Evolutionary conservation across 1,140 invertebrate genomes (phyloP).

Genomic region (Archivesica marissinica): DNA sequence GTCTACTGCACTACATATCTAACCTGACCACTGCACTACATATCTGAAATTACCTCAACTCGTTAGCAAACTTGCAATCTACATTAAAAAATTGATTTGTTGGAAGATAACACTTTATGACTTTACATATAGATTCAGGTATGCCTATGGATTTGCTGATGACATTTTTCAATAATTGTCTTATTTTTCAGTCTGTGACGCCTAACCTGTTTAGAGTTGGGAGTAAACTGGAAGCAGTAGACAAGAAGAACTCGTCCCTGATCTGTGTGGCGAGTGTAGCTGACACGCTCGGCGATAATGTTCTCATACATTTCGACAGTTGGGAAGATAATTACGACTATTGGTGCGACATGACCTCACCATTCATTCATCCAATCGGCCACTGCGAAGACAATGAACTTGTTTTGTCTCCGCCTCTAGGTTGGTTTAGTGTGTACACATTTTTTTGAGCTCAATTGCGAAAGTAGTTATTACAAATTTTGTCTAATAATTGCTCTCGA

Average conservation of each 20-base stretch:
- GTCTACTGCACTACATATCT: no score
- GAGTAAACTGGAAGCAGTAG: slow-evolving; percentile 98
- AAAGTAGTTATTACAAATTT: no score
- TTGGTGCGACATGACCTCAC: slow-evolving; percentile 89
- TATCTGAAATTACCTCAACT: no score
- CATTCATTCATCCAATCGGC: slow-evolving; percentile 96
- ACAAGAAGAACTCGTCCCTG: slow-evolving; percentile 93
- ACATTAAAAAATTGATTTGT: no score
- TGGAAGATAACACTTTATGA: no score
- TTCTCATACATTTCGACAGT: slow-evolving; percentile 83
- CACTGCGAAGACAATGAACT: slow-evolving; percentile 94
- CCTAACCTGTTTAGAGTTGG: slow-evolving; percentile 92
- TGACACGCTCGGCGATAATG: slow-evolving; percentile 81
- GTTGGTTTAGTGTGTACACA: slow-evolving; percentile 66
- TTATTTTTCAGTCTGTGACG: slow-evolving; percentile 85
- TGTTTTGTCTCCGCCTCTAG: slow-evolving; percentile 93
- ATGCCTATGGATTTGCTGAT: no score
- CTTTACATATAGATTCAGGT: neutral
- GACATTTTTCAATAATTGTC: slow-evolving; percentile 5
- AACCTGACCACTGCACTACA: no score
- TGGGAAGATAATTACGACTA: slow-evolving; percentile 84
- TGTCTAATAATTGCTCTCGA: no score
- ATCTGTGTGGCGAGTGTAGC: slow-evolving; percentile 85
- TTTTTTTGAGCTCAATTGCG: no score
- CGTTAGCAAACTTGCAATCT: no score